phyloP scores from a whole-genome alignment of 2,113 vertebrate genomes.

The Phrynosoma blainvillii region DNA sequence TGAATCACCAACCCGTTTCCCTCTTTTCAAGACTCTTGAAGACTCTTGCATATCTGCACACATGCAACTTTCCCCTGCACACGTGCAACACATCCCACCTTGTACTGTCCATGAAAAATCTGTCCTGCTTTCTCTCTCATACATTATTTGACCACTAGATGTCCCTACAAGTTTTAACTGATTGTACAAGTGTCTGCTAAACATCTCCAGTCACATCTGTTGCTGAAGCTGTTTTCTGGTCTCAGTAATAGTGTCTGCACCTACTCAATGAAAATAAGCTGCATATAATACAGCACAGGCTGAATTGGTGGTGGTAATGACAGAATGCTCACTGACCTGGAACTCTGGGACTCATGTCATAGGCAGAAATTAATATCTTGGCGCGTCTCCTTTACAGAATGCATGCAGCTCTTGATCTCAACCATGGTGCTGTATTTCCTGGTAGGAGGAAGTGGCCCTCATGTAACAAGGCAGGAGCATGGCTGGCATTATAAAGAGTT shows the following conservation, averaged over 20 bases:
- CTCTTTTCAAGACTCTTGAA: neutral
- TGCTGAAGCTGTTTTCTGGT: neutral
- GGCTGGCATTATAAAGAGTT: too few species aligned
- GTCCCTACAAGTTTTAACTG: conserved; percentile 5
- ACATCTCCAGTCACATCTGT: neutral
- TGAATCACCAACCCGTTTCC: neutral
- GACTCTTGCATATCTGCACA: too few species aligned
- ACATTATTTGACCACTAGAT: neutral
- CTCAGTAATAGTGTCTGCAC: neutral
- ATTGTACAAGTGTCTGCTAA: neutral
- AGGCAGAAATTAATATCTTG: too few species aligned
- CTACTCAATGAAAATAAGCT: neutral
- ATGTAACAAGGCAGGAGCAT: too few species aligned
- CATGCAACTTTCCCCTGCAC: neutral
- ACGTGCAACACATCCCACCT: neutral
- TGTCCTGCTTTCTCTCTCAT: neutral
- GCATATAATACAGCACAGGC: neutral
- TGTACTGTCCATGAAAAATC: too few species aligned
- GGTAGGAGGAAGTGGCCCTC: too few species aligned
- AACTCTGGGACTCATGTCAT: too few species aligned
- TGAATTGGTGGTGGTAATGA: neutral
- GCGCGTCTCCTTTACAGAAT: too few species aligned
- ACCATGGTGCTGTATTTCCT: neutral
- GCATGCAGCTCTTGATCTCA: too few species aligned
- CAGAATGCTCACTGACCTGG: neutral